phyloP scores from a whole-genome alignment of 37 sponge, comb jelly and placozoan species.

The Spongilla lacustris region DNA sequence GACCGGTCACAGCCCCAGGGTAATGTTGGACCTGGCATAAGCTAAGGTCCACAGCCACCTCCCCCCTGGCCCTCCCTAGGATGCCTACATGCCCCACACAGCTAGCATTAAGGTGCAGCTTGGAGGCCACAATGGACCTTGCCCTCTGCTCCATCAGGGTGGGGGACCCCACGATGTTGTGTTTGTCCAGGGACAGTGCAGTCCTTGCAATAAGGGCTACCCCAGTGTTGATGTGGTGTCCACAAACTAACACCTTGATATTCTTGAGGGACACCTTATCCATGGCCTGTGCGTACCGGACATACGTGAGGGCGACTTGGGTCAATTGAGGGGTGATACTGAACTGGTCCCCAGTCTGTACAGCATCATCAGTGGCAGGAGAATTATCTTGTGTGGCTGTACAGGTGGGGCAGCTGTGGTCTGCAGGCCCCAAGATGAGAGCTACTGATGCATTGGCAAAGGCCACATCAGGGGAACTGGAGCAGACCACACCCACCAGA shows the following conservation, averaged over 20 bases:
- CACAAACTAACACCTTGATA: constrained; percentile 49
- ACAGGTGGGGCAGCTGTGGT: neutral
- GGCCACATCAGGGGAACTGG: constrained; percentile 41
- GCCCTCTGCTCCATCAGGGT: constrained; percentile 49
- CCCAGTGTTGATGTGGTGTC: constrained; percentile 45
- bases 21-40: constrained; percentile 15
- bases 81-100: constrained; percentile 38
- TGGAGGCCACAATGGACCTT: constrained; percentile 50
- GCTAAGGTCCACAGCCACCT: neutral
- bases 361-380: neutral
- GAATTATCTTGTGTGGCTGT: too few species aligned
- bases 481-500: constrained; percentile 17
- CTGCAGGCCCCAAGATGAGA: constrained; percentile 47
- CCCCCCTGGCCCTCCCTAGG: constrained; percentile 20
- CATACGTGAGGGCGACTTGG: constrained; percentile 24
- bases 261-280: constrained; percentile 51
- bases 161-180: constrained; percentile 38
- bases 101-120: constrained; percentile 37
- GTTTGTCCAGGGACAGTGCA: constrained; percentile 22
- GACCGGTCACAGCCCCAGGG: constrained; percentile 67
- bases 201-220: constrained; percentile 48
- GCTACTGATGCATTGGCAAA: constrained; percentile 33
- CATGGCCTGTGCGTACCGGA: constrained; percentile 54
- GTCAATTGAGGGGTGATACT: neutral
- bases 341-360: neutral